These are phyloP conservation scores for Gastrophryne carolinensis DNA, from an alignment of 2,797 vertebrate species.

Conservation along the genomic window DNA sequence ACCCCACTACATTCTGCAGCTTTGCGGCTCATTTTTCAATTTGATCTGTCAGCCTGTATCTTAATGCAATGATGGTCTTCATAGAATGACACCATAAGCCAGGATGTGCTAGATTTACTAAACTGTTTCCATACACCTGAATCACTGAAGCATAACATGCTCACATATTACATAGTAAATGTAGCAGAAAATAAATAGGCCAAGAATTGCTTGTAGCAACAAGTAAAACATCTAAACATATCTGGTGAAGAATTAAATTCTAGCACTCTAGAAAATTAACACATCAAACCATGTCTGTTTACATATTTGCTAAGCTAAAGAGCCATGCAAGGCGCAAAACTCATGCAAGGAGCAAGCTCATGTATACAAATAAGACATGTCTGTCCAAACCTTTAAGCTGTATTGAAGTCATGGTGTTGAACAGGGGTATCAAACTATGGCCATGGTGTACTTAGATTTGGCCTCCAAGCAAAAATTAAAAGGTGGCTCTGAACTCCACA, in stretches of 20 bases:
- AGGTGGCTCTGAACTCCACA: too few species aligned
- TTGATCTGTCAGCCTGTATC: neutral
- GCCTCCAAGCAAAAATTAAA: too few species aligned
- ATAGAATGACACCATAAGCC: slow-evolving; percentile 6
- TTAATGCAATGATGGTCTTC: neutral
- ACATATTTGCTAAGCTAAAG: slow-evolving; percentile 35
- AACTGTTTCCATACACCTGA: slow-evolving; percentile 12
- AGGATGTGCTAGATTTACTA: neutral
- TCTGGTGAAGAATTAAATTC: slow-evolving; percentile 12
- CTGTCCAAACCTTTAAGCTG: too few species aligned
- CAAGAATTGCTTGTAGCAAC: slow-evolving; percentile 20
- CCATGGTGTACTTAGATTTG: too few species aligned
- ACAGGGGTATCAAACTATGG: too few species aligned
- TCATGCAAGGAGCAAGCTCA: neutral
- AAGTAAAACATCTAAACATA: neutral
- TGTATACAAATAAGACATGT: slow-evolving; percentile 23
- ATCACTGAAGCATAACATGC: slow-evolving; percentile 13
- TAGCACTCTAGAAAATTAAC: slow-evolving; percentile 20
- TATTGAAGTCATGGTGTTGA: too few species aligned
- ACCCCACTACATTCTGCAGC: neutral
- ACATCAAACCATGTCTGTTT: slow-evolving; percentile 37
- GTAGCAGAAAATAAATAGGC: slow-evolving; percentile 25
- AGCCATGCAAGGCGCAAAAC: slow-evolving; percentile 8
- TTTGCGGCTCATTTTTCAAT: slow-evolving; percentile 1
- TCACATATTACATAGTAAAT: slow-evolving; percentile 20